Evolutionary conservation across 64 coral and sea anemone species (phyloP), one percentile per base, ranked within the genome.

Genomic region (Dendronephthya gigantea): DNA sequence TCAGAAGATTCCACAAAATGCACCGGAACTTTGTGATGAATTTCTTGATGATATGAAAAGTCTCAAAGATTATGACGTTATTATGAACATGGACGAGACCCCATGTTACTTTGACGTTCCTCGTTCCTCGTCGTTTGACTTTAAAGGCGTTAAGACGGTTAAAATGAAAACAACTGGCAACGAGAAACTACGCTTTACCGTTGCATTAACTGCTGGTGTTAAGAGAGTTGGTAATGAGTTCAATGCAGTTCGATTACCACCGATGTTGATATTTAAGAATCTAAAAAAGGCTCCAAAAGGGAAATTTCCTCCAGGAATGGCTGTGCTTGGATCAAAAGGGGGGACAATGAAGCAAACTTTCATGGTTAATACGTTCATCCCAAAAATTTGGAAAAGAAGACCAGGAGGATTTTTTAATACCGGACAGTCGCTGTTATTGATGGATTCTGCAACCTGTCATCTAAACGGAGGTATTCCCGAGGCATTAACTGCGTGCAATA

Each of bases 331-430:
- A 52, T 52, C 50, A 52, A 52, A 52, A 52, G 50, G 7, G 82
- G 39, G 17, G 39, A 47, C 82, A 35, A 83, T 41, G 82, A 83
- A 35, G 38, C 82, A 83, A 40, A 83, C 14, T 83, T 83, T 83
- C 82, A 83, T 83, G 82, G 82, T 83, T 41, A 83, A 83, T 40
- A 83, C 82, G 39, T 45, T 83, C 38, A 83, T 47, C 37, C 82
- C 82, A 83, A 83, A 83, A 43, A 83, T 83, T 83, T 83, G 82
- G 38, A 83, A 83, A 83, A 35, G 39, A 83, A 83, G 82, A 45
- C 39, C 38, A 40, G 38, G 37, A 48, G 82, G 82, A 40, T 83
- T 83, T 83, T 83, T 83, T 83, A 83, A 22, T 47, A 47, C 36
- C 38, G 16, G 82, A 83, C 50, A 1, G 50, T 52, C 50, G 7